A percentile compares a stretch with the other conserved stretches of the same genome.
Evolutionary conservation across 2,113 vertebrate genomes (phyloP).

Genomic region (Edolisoma coerulescens): DNA sequence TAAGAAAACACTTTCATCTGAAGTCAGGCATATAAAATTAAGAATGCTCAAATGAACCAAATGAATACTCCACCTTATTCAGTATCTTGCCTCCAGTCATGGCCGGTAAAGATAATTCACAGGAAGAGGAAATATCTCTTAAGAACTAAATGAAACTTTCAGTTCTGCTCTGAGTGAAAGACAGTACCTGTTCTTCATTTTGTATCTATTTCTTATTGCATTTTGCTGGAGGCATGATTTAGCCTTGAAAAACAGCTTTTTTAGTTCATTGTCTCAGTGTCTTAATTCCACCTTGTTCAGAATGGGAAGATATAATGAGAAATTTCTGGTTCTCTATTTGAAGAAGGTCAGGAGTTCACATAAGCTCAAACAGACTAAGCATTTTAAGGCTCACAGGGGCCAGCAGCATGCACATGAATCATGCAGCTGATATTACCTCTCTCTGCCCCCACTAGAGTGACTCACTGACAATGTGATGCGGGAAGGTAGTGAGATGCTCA

Average conservation of each 20-base stretch:
- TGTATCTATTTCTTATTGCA: neutral
- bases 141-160: constrained; percentile 26
- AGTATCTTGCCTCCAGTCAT: constrained; percentile 19
- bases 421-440: neutral
- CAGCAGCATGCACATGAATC: neutral
- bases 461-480: neutral
- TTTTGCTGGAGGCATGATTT: constrained; percentile 28
- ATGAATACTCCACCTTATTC: constrained; percentile 21
- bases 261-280: neutral
- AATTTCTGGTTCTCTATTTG: neutral
- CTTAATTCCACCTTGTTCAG: constrained; percentile 7
- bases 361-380: neutral
- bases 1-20: constrained; percentile 12
- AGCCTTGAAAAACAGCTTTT: neutral
- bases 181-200: neutral
- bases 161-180: neutral
- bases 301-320: neutral
- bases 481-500: neutral
- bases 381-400: neutral
- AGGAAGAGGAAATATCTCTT: constrained; percentile 9
- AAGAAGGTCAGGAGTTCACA: constrained; percentile 6
- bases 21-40: constrained; percentile 26
- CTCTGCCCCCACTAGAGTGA: neutral
- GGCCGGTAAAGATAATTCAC: neutral
- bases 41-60: neutral